Percentiles rank a stretch among this genome's conserved stretches.
phyloP scores from a whole-genome alignment of 2,888 invertebrate genomes.

The Sarcophaga subvicina region DNA sequence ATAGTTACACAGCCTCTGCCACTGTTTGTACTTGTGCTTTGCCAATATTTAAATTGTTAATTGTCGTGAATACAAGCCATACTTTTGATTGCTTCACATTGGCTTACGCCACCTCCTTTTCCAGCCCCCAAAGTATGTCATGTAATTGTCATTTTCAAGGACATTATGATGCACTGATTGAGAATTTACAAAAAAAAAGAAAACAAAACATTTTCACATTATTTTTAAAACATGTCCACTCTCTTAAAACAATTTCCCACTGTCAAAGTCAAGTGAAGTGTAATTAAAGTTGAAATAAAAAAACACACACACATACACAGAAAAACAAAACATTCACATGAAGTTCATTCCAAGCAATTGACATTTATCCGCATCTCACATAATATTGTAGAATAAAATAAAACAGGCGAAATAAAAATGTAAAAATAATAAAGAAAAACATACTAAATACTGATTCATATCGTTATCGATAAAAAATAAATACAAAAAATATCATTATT shows the following conservation, averaged over 20 bases:
- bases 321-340: background rate
- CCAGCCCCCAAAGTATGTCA: background rate
- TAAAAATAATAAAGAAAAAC: background rate
- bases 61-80: background rate
- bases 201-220: background rate
- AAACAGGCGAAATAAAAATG: background rate
- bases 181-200: background rate
- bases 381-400: background rate
- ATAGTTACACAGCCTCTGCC: background rate
- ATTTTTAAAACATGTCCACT: background rate
- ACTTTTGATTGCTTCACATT: background rate
- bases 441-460: background rate
- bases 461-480: background rate
- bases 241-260: background rate
- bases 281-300: background rate
- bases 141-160: constrained; percentile 46
- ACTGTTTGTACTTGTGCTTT: background rate
- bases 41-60: constrained; percentile 27
- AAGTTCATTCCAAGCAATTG: constrained; percentile 33
- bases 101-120: background rate
- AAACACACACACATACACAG: background rate
- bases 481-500: constrained; percentile 17
- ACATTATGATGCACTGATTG: background rate
- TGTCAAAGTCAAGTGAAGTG: background rate
- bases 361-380: constrained; percentile 35